Conservation (phyloP, 1,140 invertebrate genomes). For the Diabrotica virgifera region DNA sequence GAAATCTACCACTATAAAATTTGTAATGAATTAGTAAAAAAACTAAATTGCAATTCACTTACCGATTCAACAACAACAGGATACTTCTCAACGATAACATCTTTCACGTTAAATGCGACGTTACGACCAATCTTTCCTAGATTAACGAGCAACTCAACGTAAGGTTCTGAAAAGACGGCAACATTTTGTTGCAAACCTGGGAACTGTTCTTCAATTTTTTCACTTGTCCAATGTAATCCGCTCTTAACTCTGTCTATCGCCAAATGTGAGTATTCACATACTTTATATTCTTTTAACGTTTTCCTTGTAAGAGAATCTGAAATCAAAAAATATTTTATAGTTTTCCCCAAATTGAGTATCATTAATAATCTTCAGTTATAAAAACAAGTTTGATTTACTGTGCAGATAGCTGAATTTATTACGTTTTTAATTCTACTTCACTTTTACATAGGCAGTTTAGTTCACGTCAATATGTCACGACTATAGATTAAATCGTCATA, state of each 20-base stretch:
- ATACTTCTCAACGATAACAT: constrained; percentile 58
- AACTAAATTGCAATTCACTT: constrained; percentile 41
- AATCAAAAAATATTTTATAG: constrained; percentile 3
- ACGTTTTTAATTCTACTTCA: too few relatives aligned
- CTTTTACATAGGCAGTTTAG: too few relatives aligned
- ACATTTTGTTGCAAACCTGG: constrained; percentile 61
- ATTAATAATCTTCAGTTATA: too few relatives aligned
- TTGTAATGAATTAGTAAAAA: too few relatives aligned
- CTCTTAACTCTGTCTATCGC: constrained; percentile 52
- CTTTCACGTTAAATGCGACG: constrained; percentile 54
- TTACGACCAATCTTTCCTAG: constrained; percentile 55
- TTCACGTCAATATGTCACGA: too few relatives aligned
- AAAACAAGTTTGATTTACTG: too few relatives aligned
- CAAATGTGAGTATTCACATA: constrained; percentile 57
- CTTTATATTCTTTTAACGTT: constrained; percentile 23
- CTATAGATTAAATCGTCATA: too few relatives aligned
- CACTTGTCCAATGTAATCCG: constrained; percentile 50
- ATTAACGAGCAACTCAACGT: constrained; percentile 59
- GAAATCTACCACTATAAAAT: too few relatives aligned
- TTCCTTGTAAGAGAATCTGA: constrained; percentile 12
- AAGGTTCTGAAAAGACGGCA: constrained; percentile 57
- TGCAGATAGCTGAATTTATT: too few relatives aligned
- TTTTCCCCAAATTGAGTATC: too few relatives aligned
- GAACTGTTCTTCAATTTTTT: constrained; percentile 57
- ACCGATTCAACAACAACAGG: constrained; percentile 59